phyloP scores from a whole-genome alignment of 1,140 invertebrate genomes.

The Brachionus sp. region DNA sequence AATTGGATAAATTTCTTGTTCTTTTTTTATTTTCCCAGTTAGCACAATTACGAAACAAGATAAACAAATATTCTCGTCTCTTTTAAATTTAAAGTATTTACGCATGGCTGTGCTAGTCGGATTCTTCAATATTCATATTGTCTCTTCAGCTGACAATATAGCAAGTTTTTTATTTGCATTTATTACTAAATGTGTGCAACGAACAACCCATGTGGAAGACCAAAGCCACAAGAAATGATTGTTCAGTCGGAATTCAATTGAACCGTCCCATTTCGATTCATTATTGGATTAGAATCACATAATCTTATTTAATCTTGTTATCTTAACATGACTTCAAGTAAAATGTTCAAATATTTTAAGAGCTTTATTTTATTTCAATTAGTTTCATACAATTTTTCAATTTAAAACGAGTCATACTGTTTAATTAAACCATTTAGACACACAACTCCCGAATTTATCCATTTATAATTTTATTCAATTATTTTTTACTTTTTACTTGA shows the following conservation, averaged over 20 bases:
- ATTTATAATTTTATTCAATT: too few relatives aligned
- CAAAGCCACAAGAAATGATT: neutral
- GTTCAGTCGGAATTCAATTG: neutral
- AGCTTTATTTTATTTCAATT: neutral
- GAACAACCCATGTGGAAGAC: neutral
- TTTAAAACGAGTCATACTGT: too few relatives aligned
- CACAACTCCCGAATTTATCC: too few relatives aligned
- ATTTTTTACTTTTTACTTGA: too few relatives aligned
- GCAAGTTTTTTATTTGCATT: constrained; percentile 36
- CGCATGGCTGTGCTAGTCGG: neutral
- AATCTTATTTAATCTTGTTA: neutral
- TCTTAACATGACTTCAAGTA: neutral
- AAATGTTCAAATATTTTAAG: neutral
- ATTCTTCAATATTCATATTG: neutral
- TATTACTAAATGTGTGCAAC: constrained; percentile 21
- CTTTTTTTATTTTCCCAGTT: neutral
- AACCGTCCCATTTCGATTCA: neutral
- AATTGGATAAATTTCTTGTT: neutral
- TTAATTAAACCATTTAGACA: too few relatives aligned
- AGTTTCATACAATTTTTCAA: too few relatives aligned
- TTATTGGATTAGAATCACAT: neutral
- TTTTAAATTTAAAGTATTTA: neutral
- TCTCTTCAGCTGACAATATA: neutral
- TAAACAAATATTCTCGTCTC: neutral
- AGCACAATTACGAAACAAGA: neutral